phyloP scores from a whole-genome alignment of 2,113 vertebrate species.

The Quiscalus mexicanus region DNA sequence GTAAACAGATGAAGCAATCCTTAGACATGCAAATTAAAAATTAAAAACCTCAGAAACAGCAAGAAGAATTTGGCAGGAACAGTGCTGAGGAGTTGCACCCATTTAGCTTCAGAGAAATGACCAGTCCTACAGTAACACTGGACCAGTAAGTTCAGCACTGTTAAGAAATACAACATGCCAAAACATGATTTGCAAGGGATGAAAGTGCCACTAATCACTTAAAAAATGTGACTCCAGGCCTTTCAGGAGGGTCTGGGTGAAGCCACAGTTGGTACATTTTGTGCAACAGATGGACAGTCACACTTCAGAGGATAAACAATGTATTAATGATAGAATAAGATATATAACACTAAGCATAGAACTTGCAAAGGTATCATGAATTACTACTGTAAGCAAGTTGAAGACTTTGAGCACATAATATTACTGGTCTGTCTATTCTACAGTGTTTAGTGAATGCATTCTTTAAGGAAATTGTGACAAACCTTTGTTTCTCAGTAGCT shows the following conservation, averaged over 20 bases:
- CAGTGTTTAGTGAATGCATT: background rate
- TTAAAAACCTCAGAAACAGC: background rate
- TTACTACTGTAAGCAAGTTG: background rate
- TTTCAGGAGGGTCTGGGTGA: background rate
- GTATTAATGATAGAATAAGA: background rate
- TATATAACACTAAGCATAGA: background rate
- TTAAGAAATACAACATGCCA: rapidly evolving
- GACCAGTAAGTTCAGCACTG: background rate
- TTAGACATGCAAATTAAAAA: background rate
- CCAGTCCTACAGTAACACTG: background rate
- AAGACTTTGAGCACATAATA: background rate
- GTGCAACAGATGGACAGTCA: background rate
- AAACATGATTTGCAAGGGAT: background rate
- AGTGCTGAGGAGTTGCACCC: background rate
- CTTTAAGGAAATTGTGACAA: background rate
- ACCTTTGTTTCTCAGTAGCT: background rate
- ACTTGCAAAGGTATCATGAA: background rate
- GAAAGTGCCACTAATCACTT: background rate
- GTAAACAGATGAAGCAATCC: background rate
- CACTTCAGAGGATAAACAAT: background rate
- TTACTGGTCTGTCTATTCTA: background rate
- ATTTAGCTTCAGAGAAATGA: background rate
- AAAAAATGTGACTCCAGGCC: background rate
- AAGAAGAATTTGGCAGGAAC: background rate
- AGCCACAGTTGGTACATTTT: background rate